Evolutionary conservation across 2,888 invertebrate genomes (phyloP), one percentile per base, ranked within the genome.

Genomic region (Epinotia nisella): DNA sequence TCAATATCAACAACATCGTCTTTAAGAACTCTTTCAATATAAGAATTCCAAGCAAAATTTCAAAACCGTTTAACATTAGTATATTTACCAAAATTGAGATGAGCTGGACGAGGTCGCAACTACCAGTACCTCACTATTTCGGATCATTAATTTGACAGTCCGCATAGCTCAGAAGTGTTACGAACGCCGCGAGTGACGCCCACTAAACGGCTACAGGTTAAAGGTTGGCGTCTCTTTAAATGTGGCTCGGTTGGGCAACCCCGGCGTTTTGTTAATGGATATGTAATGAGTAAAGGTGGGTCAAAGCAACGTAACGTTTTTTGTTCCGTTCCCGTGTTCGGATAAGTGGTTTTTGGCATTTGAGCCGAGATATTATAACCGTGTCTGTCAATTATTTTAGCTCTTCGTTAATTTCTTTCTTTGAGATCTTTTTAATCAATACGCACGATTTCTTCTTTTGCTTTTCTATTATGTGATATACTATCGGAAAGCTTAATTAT

Each of bases 131-230:
- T 86, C 85, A 85, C 85, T 86, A 87, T 87, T 89, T 87, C 88
- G 87, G 84, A 89, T 90, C 91, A 92, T 92, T 92, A 92, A 92
- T 91, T 91, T 91, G 92, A 92, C 92, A 91, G 90, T 89, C 82
- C 83, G 83, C 87, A 88, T 87, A 84, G 85, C 85, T 86, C 82
- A 81, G 84, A 85, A 87, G 87, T 86, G 85, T 87, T 88, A 89
- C 89, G 71, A 89, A 87, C 85, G 87, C 85, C 82, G 78, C 79
- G 79, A 66, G 84, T 78, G 79, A 85, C 91, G 90, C 91, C 91
- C 86, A 90, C 90, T 83, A 87, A 84, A 81, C 85, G 82, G 77
- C 80, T 75, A 78, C 84, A 85, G 92, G 92, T 91, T 87, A 92
- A 87, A 92, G 91, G 92, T 91, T 84, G 84, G 82, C 78, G 83